Base-by-base conservation (phyloP, 2,797 vertebrate genomes). In the Megalops cyprinoides region DNA sequence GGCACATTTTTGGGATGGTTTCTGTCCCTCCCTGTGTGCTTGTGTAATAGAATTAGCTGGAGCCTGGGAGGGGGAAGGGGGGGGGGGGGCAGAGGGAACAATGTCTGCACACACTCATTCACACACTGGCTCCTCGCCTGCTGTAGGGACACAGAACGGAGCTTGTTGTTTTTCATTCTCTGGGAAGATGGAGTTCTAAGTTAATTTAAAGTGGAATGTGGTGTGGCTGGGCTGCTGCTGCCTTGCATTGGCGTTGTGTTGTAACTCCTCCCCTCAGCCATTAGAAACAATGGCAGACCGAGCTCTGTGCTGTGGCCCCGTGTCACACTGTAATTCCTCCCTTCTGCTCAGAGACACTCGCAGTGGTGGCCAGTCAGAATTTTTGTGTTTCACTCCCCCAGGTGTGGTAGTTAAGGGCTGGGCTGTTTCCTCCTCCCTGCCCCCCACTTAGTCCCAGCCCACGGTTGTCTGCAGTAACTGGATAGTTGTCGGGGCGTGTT, bases 121-220 rank as follows among this genome's bases (percentile, higher is more conserved):
- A 25, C 44, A 8, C 34, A 7, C 76, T 48, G 25, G 44, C 46
- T 56, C n/a, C 9, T 31, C 48, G 10, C 39, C 39, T 37, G 25
- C 34, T 23, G 46, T 58, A 69, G 4, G 34, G 53, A 75, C 9
- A 28, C 42, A 46, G 48, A 28, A 39, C 37, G 0, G 51, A 39
- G 31, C 31, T 48, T 81, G 55, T 48, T 81, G 55, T 60, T 60
- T 76, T 55, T 51, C 14, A 14, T 46, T 65, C 39, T 53, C 15
- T 42, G 42, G 37, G 69, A 51, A 18, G 44, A 34, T 1, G 44
- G 67, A 37, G 71, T 60, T 42, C 44, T 51, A 51, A 80, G 79
- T 76, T 65, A 48, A 80, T 51, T 80, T 80, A 39, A 25, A 14
- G 18, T 49, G 56, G 73, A 81, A 81, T 81, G 79, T 48, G 1